These are phyloP conservation scores for Bimastos eiseni DNA, from an alignment of 2,888 invertebrate genomes.

Conservation along the genomic window DNA sequence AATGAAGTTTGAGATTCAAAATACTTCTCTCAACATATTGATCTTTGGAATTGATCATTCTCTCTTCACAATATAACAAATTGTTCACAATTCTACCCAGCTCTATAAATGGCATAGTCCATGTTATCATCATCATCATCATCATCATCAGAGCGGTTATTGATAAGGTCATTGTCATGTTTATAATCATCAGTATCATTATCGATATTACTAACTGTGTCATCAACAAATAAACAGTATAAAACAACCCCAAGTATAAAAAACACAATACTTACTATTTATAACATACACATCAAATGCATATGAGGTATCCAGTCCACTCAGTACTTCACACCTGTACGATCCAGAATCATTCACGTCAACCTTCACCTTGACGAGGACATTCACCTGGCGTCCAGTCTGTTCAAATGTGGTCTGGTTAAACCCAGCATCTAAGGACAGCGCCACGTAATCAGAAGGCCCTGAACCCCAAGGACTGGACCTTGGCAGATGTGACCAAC, in stretches of 20 bases:
- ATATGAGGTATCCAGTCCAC: constrained; percentile 20
- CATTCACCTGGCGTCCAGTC: constrained; percentile 23
- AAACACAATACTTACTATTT: not conserved
- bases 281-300: constrained; percentile 20
- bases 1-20: no score
- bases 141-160: no score
- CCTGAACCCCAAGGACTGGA: no score
- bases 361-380: not conserved
- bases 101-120: no score
- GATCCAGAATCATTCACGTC: constrained; percentile 28
- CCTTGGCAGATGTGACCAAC: constrained; percentile 2
- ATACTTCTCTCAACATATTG: no score
- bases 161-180: no score
- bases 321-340: constrained; percentile 30
- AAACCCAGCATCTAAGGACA: constrained; percentile 20
- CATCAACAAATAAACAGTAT: not conserved
- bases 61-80: no score
- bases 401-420: constrained; percentile 4
- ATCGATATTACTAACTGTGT: no score
- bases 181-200: not conserved
- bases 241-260: not conserved
- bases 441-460: not conserved
- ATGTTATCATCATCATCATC: no score
- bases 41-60: no score
- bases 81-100: no score